Conservation (phyloP, 2,113 vertebrate species). For the Ameiurus melas region DNA sequence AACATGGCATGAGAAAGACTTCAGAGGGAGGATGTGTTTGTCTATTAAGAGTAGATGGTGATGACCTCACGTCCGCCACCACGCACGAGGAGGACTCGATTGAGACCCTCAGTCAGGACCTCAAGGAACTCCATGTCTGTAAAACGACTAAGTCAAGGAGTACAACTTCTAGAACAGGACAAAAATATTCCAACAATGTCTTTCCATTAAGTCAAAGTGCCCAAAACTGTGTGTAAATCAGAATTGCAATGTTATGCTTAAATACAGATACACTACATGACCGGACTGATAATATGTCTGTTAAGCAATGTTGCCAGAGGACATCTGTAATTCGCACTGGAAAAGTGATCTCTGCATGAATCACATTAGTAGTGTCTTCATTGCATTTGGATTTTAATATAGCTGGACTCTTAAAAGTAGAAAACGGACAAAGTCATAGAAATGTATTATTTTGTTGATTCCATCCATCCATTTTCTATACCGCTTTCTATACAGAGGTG, state of each 20-base stretch:
- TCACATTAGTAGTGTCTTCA: not conserved
- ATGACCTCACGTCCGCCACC: conserved; percentile 97
- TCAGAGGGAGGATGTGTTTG: conserved; percentile 11
- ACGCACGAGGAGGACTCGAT: conserved; percentile 93
- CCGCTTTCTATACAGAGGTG: too few relatives aligned
- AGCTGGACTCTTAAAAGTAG: not conserved
- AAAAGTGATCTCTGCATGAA: not conserved
- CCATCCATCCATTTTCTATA: too few relatives aligned
- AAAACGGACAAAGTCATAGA: not conserved
- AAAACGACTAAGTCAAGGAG: conserved; percentile 67
- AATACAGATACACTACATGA: not conserved
- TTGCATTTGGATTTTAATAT: not conserved
- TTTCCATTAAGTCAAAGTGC: not conserved
- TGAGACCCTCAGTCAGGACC: conserved; percentile 94
- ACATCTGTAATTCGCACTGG: not conserved
- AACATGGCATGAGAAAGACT: conserved; percentile 34
- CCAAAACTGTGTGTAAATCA: not conserved
- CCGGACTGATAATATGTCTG: not conserved
- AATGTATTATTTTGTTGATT: not conserved
- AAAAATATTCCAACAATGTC: not conserved
- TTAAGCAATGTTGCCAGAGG: too few relatives aligned
- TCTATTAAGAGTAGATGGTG: conserved; percentile 96
- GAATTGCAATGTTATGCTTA: not conserved
- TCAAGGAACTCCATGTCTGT: conserved; percentile 99
- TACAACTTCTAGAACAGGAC: not conserved